phyloP scores from a whole-genome alignment of 2,113 vertebrate species.

The Thomomys bottae region DNA sequence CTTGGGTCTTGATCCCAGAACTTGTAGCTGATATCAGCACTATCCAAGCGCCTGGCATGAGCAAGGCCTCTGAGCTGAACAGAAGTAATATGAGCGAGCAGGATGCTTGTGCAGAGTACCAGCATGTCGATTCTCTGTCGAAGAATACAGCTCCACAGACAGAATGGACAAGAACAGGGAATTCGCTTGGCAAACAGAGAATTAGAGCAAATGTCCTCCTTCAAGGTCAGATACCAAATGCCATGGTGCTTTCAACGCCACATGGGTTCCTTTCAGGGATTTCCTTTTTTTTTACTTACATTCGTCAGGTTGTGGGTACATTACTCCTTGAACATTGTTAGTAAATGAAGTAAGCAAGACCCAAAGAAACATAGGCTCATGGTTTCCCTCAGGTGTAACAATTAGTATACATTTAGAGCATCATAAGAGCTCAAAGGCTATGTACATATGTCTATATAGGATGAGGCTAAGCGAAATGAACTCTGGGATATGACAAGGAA shows the following conservation, averaged over 20 bases:
- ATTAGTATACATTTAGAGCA: no score
- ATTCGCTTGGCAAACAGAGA: not conserved
- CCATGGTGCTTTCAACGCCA: accelerated
- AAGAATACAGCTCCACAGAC: not conserved
- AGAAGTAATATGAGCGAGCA: not conserved
- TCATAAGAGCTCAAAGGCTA: no score
- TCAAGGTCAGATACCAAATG: not conserved
- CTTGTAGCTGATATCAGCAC: accelerated
- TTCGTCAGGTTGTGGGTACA: no score
- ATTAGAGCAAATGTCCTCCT: not conserved
- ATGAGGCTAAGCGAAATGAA: no score
- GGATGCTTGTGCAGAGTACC: not conserved
- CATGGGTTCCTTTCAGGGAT: not conserved
- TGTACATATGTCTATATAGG: no score
- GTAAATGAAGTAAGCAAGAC: no score
- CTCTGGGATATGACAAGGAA: no score
- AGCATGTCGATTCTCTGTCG: not conserved
- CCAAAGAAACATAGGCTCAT: no score
- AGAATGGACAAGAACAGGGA: not conserved
- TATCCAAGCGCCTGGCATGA: no score
- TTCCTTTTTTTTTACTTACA: no score
- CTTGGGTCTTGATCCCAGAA: not conserved
- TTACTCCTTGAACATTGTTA: no score
- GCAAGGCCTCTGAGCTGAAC: accelerated
- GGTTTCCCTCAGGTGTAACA: no score